phyloP scores from a whole-genome alignment of 2,888 invertebrate genomes.

The Periphyllus acericola region DNA sequence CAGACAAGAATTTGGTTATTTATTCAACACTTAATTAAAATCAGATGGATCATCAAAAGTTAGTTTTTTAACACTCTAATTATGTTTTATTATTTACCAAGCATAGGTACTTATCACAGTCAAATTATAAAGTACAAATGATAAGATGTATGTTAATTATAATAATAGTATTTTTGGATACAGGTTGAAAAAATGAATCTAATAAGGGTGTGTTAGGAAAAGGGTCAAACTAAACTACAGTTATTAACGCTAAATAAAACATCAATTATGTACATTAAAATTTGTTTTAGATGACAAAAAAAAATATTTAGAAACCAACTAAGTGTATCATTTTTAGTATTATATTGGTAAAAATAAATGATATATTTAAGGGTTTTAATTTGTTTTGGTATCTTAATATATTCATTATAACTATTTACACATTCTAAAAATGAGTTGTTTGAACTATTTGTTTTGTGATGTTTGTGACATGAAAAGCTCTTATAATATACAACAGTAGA shows the following conservation, averaged over 20 bases:
- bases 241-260: slow-evolving; percentile 26
- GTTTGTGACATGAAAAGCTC: background rate
- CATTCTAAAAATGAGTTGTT: background rate
- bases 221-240: slow-evolving; percentile 35
- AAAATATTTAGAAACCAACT: background rate
- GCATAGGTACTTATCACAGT: slow-evolving; percentile 22
- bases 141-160: slow-evolving; percentile 27
- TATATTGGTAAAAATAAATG: background rate
- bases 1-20: slow-evolving; percentile 39
- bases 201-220: background rate
- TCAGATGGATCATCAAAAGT: slow-evolving; percentile 40
- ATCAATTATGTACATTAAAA: slow-evolving; percentile 20
- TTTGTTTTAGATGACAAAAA: background rate
- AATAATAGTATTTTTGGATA: background rate
- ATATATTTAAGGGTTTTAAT: background rate
- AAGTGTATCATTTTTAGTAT: background rate
- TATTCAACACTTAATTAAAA: background rate
- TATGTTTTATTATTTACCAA: background rate
- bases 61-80: background rate
- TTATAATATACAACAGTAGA: background rate
- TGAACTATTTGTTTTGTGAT: no score
- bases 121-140: slow-evolving; percentile 10
- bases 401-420: slow-evolving; percentile 5
- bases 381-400: background rate
- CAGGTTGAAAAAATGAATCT: slow-evolving; percentile 26